phyloP scores from a whole-genome alignment of 2,113 vertebrate genomes.

The Lophochroa leadbeateri region DNA sequence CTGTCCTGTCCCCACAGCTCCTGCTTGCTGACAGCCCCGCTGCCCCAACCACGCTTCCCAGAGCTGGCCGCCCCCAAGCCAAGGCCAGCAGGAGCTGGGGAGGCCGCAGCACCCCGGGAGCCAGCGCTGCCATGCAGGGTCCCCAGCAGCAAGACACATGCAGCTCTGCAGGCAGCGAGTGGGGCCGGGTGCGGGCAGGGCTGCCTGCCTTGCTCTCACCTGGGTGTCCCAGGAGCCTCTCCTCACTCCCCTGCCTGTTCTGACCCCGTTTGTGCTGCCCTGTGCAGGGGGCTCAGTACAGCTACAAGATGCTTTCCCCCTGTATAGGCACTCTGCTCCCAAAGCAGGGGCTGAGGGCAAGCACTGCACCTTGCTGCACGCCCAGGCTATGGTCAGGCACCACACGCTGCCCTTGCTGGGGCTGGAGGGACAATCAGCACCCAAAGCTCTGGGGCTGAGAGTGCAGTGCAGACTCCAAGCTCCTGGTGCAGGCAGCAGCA shows the following conservation, averaged over 20 bases:
- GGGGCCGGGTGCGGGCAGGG: rapidly evolving
- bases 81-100: not conserved
- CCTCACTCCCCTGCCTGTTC: not conserved
- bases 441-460: not conserved
- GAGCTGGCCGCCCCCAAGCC: not conserved
- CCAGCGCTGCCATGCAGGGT: not conserved
- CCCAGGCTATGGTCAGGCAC: not conserved
- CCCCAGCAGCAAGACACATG: not conserved
- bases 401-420: rapidly evolving
- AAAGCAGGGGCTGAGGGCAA: not conserved
- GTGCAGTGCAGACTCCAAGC: not conserved
- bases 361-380: rapidly evolving
- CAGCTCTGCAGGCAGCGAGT: not conserved
- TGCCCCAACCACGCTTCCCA: not conserved
- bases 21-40: not conserved
- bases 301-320: too few relatives aligned
- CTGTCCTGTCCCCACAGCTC: not conserved
- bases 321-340: rapidly evolving
- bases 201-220: not conserved
- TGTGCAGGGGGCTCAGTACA: rapidly evolving
- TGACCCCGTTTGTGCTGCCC: not conserved
- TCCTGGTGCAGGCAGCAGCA: not conserved
- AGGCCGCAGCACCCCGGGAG: not conserved
- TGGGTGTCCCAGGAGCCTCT: not conserved
- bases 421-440: not conserved